Base-by-base conservation (phyloP, 2,888 invertebrate genomes). In the Criorhina ranunculi region DNA sequence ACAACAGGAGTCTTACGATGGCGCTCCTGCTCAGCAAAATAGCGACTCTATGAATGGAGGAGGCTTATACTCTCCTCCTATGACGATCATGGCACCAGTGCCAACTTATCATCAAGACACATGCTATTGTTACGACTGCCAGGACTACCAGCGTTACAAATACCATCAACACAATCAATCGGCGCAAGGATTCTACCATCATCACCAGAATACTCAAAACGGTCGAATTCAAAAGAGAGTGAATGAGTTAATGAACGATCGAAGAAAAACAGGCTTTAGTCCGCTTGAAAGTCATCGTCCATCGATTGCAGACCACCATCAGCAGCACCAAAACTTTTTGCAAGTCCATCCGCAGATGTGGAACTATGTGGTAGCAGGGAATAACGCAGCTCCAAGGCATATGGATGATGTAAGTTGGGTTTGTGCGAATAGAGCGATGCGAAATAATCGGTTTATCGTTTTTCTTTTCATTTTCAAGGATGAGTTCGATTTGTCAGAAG, bases 111-210 rank as follows among this genome's bases (percentile, higher is more conserved):
- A 92, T 78, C 91, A 91, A 69, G 92, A 92, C 24, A 89, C 90
- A 19, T 92, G 92, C 83, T 92, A 89, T 78, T 92, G 92, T 70
- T 92, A 90, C 72, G 92, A 92, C 35, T 92, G 92, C 73, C 91
- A 91, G 86, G 90, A 91, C 51, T 89, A 89, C 87, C 88, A 88
- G 37, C 88, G 86, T 81, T 90, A 88, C 76, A 88, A 88, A 19
- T 89, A 88, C 40, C 88, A 90, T 6, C 88, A 87, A 33, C 88
- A 87, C 55, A 87, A 73, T 29, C 78, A 75, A 35, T 40, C 75
- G 11, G 66, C 75, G n/a, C 59, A 78, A 59, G 70, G 86, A 29
- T 83, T 72, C 11, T 87, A 86, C 11, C 87, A 87, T 24, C 87
- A 86, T 12, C 87, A 87, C 70, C 88, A 77, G 11, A 90, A 90